Evolutionary conservation across 2,113 vertebrate species (phyloP).

Genomic region (Numenius arquata): DNA sequence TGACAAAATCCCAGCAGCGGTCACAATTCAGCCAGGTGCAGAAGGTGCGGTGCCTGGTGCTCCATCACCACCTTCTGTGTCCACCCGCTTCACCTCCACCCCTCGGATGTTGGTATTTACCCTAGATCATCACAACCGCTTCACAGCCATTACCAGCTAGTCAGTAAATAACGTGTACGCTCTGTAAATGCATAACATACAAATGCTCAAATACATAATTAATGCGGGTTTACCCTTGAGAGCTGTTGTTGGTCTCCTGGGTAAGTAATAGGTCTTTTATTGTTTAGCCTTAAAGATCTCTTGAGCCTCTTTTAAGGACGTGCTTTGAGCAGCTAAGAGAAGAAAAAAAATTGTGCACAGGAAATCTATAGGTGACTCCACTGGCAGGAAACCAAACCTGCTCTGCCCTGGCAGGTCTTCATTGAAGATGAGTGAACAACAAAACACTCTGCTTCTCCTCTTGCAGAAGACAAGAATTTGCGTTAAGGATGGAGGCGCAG

Average conservation of each 20-base stretch:
- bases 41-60: neutral
- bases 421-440: neutral
- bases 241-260: conserved; percentile 50
- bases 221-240: conserved; percentile 58
- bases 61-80: neutral
- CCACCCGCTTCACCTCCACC: neutral
- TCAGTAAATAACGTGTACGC: conserved; percentile 43
- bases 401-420: neutral
- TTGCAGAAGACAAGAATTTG: neutral
- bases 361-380: conserved; percentile 15
- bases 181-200: conserved; percentile 34
- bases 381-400: neutral
- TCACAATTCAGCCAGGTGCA: neutral
- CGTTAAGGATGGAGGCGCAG: neutral
- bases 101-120: neutral
- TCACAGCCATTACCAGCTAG: conserved; percentile 47
- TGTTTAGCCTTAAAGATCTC: conserved; percentile 57
- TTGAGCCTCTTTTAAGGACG: conserved; percentile 45
- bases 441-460: neutral
- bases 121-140: conserved; percentile 32
- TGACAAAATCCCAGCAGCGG: neutral
- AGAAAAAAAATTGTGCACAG: neutral
- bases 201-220: conserved; percentile 66
- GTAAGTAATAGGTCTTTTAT: conserved; percentile 61
- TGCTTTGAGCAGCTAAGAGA: conserved; percentile 2